Base-by-base conservation (phyloP, 2,888 invertebrate genomes). In the Chymomyza caudatula region DNA sequence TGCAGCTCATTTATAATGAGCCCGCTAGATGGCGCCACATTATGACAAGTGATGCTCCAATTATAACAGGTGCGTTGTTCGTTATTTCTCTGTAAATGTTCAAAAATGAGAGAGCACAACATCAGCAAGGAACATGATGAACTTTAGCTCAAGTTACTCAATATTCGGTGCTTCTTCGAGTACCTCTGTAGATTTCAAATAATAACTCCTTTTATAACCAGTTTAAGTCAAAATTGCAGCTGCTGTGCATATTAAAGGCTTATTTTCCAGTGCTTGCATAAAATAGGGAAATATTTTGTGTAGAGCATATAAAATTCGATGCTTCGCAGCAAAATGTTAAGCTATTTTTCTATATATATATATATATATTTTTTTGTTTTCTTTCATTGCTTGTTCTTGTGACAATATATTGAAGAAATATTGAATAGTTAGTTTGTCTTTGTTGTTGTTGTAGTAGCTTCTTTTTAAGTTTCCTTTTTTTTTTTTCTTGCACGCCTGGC, bases 381-480 rank as follows among this genome's bases (percentile, higher is more conserved):
- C 22, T 15, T 13, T 23, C 11, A 15, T n/a, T 25, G 53, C 22
- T 17, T n/a, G 53, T 54, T 29, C 15, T 15, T 29, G 54, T 73
- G 76, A 77, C 75, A 77, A 77, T 77, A 64, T 71, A 61, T 63
- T 69, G 56, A 47, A 70, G 62, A 71, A 65, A 62, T 71, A 71
- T 69, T 71, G 70, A 71, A 71, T 65, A 63, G 70, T 70, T 69
- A 54, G 44, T 13, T 56, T 11, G 56, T 5, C 20, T 2, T 22
- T 42, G 54, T 43, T 56, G 19, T 43, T 43, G 19, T 43, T 47
- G 2, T 37, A 11, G 29, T 37, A 37, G 29, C 29, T 47, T 47
- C 47, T 47, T 47, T 47, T 47, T 15, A 15, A 47, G 47, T 47
- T 47, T 47, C 19, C 6, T 29, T 29, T 29, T 11, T 37, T 37